Percentiles rank a stretch among this genome's conserved stretches.
Conservation (phyloP, 2,113 vertebrate genomes). For the Canis aureus region DNA sequence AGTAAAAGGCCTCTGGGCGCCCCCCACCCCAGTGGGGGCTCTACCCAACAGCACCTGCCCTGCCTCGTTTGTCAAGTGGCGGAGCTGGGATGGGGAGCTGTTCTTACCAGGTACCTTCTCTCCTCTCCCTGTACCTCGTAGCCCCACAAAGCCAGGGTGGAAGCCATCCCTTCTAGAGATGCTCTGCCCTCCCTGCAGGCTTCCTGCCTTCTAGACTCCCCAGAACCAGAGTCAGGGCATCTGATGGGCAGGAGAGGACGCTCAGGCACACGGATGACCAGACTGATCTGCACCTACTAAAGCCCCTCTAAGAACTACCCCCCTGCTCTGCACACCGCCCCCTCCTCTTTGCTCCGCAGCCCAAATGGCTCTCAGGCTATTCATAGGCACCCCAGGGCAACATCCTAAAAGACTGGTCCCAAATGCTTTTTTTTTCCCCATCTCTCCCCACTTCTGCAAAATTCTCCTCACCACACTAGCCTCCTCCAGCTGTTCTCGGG, state of each 20-base stretch:
- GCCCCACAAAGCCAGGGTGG: not conserved
- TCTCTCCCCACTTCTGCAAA: not conserved
- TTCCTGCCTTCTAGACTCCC: not conserved
- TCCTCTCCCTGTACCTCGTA: no score
- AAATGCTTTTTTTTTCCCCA: not conserved
- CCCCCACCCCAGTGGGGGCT: not conserved
- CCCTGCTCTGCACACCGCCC: fast-evolving
- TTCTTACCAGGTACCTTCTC: not conserved
- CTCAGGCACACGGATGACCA: not conserved
- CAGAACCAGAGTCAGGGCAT: not conserved
- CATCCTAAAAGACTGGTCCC: not conserved
- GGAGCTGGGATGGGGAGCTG: not conserved
- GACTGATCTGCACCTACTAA: not conserved
- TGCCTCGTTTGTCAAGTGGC: not conserved
- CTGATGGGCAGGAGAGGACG: not conserved
- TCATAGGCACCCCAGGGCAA: fast-evolving
- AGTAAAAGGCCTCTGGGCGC: not conserved
- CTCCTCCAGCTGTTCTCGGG: not conserved
- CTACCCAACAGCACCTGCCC: no score
- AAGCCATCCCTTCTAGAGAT: not conserved
- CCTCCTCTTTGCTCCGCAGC: not conserved
- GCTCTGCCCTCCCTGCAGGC: not conserved
- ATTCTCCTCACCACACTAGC: not conserved
- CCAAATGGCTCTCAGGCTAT: not conserved
- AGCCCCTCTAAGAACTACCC: not conserved